Evolutionary conservation across 2,888 invertebrate genomes (phyloP), one percentile per base, ranked within the genome.

Genomic region (Catocala fraxini): DNA sequence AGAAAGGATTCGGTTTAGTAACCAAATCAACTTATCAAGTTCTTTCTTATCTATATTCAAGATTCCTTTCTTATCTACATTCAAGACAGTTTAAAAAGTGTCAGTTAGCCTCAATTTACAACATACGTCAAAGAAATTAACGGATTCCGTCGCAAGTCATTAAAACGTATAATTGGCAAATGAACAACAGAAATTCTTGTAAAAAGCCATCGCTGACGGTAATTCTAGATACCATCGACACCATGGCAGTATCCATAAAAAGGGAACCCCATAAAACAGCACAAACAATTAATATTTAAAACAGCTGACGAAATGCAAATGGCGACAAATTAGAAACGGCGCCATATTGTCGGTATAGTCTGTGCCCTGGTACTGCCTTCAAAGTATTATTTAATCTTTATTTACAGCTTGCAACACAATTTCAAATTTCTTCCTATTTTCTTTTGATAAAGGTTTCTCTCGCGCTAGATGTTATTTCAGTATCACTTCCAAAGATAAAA

Each of bases 261-360:
- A 63, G 49, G 62, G 58, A 68, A 65, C 76, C 77, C 71, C 80
- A 83, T 84, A 83, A 83, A 83, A 81, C 69, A 79, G 65, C 69
- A 78, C 81, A 78, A 84, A 84, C 84, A 82, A 86, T 89, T 87
- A 85, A 86, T 88, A 88, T 88, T 87, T 86, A 88, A 88, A 89
- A 83, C 85, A 88, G 83, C 80, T 83, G 86, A 84, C 84, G 74
- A 72, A 79, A 88, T 86, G 86, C 84, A 86, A 88, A 89, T 89
- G 82, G 73, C 72, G 76, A 54, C 64, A 70, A 75, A 67, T 81
- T 78, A 68, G 61, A 60, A 59, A 49, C 34, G 76, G 51, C 77
- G 82, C 80, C 81, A 62, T 46, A 15, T 0, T 41, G 6, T n/a
- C 57, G 13, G 25, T 33, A n/a, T 61, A 39, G 46, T 49, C 49